Base-by-base conservation (phyloP, 2,113 vertebrate species). In the Arizona elegans region DNA sequence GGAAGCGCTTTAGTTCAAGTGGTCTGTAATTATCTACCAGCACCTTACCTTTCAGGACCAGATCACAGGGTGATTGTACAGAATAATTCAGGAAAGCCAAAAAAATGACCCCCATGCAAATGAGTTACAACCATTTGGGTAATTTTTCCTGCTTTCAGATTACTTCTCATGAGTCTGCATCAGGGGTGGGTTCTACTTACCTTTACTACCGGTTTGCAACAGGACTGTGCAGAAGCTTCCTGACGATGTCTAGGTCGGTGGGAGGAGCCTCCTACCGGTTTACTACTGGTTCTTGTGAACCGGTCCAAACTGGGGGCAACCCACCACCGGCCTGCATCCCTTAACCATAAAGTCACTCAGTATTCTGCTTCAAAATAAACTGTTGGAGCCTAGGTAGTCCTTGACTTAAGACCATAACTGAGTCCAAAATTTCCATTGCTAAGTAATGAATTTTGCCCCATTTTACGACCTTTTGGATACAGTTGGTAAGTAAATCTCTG, bases 121-220 rank as follows among this genome's bases (percentile, higher is more conserved):
- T 99, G 99, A 0, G 98, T 99, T 90, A 99, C 99, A 96, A 99
- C 99, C 87, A 99, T 98, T 97, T 99, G 99, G 93, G 98, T 98
- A 55, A 99, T 99, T 92, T 97, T 98, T 87, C 99, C 99, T 96
- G 99, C 98, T 95, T 97, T 96, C 10, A 99, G 97, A 0, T 97
- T 98, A 95, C 99, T 99, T 96, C 95, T 98, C 99, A 99, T 99
- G 99, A 0, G 98, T 99, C 95, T 99, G 99, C 0, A 47, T 47
- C 43, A 47, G 43, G 43, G 43, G 43, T 47, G 43, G 0, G 43
- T 47, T 47, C 43, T 4, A 47, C 43, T 47, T 47, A 47, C 43
- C 4, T 47, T 47, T 47, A 47, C 43, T 47, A 47, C 43, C 43
- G 4, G 43, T 47, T 47, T 47, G 43, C 43, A 47, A 43, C 38